A percentile compares a stretch with the other conserved stretches of the same genome.
phyloP scores from a whole-genome alignment of 2,797 vertebrate genomes.

The Scolopax rusticola region DNA sequence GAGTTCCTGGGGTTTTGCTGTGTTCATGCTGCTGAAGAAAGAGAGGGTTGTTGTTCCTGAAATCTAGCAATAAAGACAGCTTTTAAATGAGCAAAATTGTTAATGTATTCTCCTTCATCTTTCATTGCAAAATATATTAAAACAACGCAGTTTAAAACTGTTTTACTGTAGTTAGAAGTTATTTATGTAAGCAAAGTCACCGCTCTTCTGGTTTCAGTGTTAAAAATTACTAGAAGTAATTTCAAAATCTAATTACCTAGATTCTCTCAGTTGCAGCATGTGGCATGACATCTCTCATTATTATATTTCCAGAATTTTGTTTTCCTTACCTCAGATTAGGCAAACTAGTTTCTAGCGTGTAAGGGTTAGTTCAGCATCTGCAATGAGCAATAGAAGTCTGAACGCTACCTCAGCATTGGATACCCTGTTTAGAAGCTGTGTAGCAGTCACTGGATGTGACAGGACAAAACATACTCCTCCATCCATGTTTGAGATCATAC shows the following conservation, averaged over 20 bases:
- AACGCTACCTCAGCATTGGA: neutral
- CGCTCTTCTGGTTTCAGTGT: neutral
- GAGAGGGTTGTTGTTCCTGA: neutral
- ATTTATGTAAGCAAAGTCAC: neutral
- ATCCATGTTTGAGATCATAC: neutral
- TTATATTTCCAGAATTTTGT: neutral
- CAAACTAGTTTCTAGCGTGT: neutral
- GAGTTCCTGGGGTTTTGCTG: neutral
- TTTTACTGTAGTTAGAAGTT: neutral
- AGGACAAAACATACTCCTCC: neutral
- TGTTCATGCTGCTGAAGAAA: neutral
- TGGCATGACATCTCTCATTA: neutral
- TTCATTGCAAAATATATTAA: neutral
- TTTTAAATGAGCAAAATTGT: neutral
- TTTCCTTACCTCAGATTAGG: neutral
- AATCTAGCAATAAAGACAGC: neutral
- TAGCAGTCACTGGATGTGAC: neutral
- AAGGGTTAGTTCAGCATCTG: neutral
- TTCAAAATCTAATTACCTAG: neutral
- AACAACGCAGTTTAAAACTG: neutral
- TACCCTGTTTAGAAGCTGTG: neutral
- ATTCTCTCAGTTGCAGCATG: neutral
- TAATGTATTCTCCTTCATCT: neutral
- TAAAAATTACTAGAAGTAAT: neutral
- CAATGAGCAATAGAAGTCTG: neutral